phyloP scores from a whole-genome alignment of 2,888 invertebrate genomes.

The Parthenolecanium corni region DNA sequence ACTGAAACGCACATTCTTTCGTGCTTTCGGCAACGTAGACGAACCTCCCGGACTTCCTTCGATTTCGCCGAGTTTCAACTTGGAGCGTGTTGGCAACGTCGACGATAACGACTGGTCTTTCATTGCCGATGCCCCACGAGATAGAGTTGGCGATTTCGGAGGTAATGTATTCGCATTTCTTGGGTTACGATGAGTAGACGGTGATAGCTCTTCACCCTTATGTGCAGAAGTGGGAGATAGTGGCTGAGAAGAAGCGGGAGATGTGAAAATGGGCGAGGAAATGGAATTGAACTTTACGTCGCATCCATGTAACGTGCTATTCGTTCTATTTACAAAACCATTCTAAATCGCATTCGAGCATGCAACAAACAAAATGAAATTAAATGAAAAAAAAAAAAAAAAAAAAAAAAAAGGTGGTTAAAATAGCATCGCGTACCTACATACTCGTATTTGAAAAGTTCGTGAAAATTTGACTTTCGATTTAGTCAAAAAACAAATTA shows the following conservation, averaged over 20 bases:
- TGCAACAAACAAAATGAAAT: constrained; percentile 25
- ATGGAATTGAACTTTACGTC: constrained; percentile 1
- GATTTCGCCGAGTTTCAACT: background rate
- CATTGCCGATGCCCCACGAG: background rate
- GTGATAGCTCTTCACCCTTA: no score
- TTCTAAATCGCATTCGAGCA: constrained; percentile 26
- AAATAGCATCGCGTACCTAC: constrained; percentile 2
- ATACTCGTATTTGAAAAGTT: constrained; percentile 1
- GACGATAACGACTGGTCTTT: background rate
- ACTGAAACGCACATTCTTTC: constrained; percentile 11
- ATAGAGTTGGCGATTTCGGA: background rate
- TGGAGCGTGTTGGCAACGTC: background rate
- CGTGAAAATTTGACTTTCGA: background rate
- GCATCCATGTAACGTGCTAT: constrained; percentile 18
- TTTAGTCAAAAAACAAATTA: no score
- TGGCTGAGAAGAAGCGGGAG: background rate
- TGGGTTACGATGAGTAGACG: background rate
- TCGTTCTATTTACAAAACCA: constrained; percentile 21
- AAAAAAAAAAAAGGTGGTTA: constrained; percentile 15
- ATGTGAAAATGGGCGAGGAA: background rate
- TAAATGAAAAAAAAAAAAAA: constrained; percentile 7
- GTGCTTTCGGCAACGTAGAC: constrained; percentile 1
- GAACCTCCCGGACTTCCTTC: background rate
- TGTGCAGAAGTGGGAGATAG: no score
- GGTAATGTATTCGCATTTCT: background rate